Conservation (phyloP, 2,888 invertebrate species). For the Tachystola acroxantha region DNA sequence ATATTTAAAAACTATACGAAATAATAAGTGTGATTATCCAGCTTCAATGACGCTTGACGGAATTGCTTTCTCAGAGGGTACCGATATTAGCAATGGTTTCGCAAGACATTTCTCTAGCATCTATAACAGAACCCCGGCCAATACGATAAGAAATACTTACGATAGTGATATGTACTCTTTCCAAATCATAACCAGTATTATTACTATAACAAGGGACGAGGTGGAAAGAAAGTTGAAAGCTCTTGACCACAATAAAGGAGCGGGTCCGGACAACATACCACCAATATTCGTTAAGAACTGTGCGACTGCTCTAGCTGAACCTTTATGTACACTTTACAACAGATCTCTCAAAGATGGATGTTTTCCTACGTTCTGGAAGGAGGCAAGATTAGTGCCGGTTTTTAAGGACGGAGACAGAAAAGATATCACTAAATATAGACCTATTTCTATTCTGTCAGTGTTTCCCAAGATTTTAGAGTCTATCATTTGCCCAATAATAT, state of each 20-base stretch:
- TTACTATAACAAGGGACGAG: background rate
- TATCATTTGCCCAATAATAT: conserved; percentile 11
- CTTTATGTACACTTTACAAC: conserved; percentile 8
- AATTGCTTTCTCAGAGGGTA: background rate
- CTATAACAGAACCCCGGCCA: no score
- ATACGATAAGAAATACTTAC: no score
- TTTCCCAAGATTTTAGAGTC: conserved; percentile 16
- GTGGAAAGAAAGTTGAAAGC: conserved; percentile 9
- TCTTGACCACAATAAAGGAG: conserved; percentile 11
- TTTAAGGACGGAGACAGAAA: conserved; percentile 9
- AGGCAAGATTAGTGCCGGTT: conserved; percentile 12
- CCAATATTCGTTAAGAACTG: conserved; percentile 6
- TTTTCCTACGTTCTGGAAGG: conserved; percentile 14
- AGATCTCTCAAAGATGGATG: conserved; percentile 6
- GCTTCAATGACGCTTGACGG: background rate
- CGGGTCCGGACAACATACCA: conserved; percentile 10
- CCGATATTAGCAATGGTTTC: conserved; percentile 2
- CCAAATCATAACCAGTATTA: no score
- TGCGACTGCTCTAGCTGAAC: conserved; percentile 2
- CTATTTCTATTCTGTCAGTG: conserved; percentile 11
- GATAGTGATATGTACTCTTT: no score
- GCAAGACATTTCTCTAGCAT: background rate
- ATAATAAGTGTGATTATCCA: background rate
- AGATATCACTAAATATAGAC: conserved; percentile 12
- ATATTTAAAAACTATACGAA: conserved; percentile 4